Conservation (phyloP, 1,140 invertebrate species). For the Penaeus vannamei region DNA sequence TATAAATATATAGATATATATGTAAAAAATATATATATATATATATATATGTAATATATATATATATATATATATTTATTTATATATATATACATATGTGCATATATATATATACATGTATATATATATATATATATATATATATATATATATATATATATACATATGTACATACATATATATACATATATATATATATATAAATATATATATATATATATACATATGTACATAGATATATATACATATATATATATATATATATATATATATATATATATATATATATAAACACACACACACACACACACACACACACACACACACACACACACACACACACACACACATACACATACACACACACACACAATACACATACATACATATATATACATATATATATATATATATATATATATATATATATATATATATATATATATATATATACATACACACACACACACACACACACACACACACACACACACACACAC, state of each 20-base stretch:
- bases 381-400: conserved; percentile 1
- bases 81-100: neutral
- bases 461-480: neutral
- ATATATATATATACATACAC: neutral
- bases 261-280: neutral
- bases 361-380: neutral
- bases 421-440: conserved; percentile 30
- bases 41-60: too few species aligned
- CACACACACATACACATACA: neutral
- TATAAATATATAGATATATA: neutral
- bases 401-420: conserved; percentile 29
- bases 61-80: neutral
- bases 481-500: neutral
- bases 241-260: neutral
- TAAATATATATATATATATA: conserved; percentile 9
- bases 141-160: conserved; percentile 3
- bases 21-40: too few species aligned
- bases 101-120: neutral
- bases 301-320: neutral
- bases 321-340: neutral
- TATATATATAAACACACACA: neutral
- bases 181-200: conserved; percentile 22
- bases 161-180: too few species aligned
- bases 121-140: conserved; percentile 10
- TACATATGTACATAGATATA: neutral